Evolutionary conservation across 1,140 invertebrate species (phyloP), one percentile per base, ranked within the genome.

Genomic region (Thaumatotibia leucotreta): DNA sequence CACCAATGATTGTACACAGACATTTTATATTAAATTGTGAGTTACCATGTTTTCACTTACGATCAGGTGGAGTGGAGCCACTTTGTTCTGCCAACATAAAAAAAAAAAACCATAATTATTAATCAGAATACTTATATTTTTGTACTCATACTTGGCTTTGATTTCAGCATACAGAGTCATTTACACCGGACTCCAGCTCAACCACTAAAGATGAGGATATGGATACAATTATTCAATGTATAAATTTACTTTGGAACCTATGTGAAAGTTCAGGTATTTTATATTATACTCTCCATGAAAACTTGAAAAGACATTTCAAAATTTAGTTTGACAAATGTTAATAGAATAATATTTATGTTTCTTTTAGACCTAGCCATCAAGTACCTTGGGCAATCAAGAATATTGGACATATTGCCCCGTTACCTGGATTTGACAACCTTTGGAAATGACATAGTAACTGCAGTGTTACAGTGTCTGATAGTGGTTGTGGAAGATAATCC

Each of bases 401-500:
- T 97, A 65, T 69, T 95, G 35, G 84, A 93, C 22, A 86, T 94
- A 73, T 78, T 97, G 61, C 84, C 93, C n/a, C 89, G 92, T 74
- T 94, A 93, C 89, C 82, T 96, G 65, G 88, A 95, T 75, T 77
- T 93, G 20, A 72, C 88, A 20, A 82, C 85, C 4, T 96, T 94
- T 89, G 94, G 93, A 4, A 79, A 91, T 31, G 92, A 93, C n/a
- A 91, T 95, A 61, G 88, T 92, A 1, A 90, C 93, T 66, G 88
- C 94, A 20, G 92, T 93, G 17, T 91, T 93, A 23, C 94, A 95
- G 67, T 95, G 94, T 73, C 82, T 95, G 11, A 87, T 94, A 65
- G 94, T 94, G 27, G 91, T 95, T 52, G 92, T 94, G 1, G 95
- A 96, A 86, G 94, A 95, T 54, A 95, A 95, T 86, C 72, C 84